These are phyloP conservation scores for Frankliniella intonsa DNA, from an alignment of 2,888 invertebrate species.

Conservation along the genomic window DNA sequence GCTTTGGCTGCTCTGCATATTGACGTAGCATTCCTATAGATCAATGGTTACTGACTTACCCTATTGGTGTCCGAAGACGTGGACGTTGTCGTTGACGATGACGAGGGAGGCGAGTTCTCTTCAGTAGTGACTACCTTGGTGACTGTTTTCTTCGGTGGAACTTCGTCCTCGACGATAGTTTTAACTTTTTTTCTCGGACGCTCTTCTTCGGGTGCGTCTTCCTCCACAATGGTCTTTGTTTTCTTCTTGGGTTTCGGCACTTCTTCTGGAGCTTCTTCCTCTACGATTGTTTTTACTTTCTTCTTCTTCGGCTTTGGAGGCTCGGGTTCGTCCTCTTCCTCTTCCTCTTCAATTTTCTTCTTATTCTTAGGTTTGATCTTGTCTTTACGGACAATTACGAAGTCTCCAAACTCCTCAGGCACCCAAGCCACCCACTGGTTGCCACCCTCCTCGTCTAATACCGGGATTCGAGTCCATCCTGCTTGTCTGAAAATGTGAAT, in stretches of 20 bases:
- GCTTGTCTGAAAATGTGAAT: neutral
- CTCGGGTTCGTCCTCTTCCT: neutral
- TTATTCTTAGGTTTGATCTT: neutral
- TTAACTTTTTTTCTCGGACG: neutral
- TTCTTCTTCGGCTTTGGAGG: conserved; percentile 5
- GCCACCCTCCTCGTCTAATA: neutral
- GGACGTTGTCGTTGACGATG: neutral
- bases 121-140: neutral
- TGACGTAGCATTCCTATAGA: too few relatives aligned
- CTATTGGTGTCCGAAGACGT: neutral
- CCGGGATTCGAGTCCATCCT: neutral
- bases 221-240: conserved; percentile 3
- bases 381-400: conserved; percentile 3
- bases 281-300: neutral
- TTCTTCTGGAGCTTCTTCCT: neutral
- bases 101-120: neutral
- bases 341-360: neutral
- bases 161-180: conserved; percentile 6
- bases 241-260: conserved; percentile 9
- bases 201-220: neutral
- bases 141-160: neutral
- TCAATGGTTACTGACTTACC: too few relatives aligned
- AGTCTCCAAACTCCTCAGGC: neutral
- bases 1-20: too few relatives aligned
- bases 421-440: conserved; percentile 17